Conservation (phyloP, 1,140 invertebrate genomes). For the Holcopasites calliopsidis region DNA sequence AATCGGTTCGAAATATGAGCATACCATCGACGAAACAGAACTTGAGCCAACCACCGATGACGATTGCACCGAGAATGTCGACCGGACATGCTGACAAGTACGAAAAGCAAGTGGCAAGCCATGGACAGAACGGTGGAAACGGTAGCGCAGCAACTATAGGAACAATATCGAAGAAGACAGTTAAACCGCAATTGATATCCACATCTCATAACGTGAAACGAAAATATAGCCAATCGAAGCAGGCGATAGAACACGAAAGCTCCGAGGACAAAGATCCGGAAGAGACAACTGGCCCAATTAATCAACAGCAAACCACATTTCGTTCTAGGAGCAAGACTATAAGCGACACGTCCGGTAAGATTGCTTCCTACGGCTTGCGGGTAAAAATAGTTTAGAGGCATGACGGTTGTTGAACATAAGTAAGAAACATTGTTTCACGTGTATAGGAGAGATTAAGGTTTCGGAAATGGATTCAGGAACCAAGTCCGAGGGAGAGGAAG, state of each 20-base stretch:
- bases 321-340: constrained; percentile 93
- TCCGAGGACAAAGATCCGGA: constrained; percentile 76
- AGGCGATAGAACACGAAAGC: constrained; percentile 90
- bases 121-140: constrained; percentile 64
- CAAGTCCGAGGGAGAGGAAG: constrained; percentile 93
- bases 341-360: constrained; percentile 88
- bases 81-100: constrained; percentile 76
- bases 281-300: constrained; percentile 67
- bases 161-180: constrained; percentile 73
- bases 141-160: constrained; percentile 73
- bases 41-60: constrained; percentile 73
- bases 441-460: constrained; percentile 76
- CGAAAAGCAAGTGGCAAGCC: constrained; percentile 63
- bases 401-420: no score
- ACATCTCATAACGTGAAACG: constrained; percentile 87
- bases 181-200: constrained; percentile 81
- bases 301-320: constrained; percentile 81
- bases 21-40: constrained; percentile 89
- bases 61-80: constrained; percentile 73
- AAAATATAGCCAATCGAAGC: constrained; percentile 93
- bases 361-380: background rate
- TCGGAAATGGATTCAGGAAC: constrained; percentile 87
- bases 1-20: constrained; percentile 96
- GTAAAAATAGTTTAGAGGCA: background rate
- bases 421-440: background rate